Evolutionary conservation across 2,113 vertebrate genomes (phyloP).

Genomic region (Callipepla squamata): DNA sequence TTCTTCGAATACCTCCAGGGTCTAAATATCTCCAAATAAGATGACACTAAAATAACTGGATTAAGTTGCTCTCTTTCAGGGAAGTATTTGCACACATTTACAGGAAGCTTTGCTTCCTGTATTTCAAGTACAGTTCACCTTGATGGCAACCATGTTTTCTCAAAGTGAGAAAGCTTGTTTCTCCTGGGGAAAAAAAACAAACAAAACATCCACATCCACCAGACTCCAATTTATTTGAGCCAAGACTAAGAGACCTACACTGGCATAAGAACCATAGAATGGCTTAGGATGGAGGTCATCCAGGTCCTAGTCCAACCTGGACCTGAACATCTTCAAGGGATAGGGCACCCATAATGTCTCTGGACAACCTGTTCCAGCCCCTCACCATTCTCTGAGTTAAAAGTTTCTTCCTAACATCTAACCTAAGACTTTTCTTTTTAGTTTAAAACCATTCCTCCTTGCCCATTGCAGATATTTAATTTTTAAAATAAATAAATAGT

Average conservation of each 20-base stretch:
- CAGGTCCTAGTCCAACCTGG: too few relatives aligned
- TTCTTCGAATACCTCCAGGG: not conserved
- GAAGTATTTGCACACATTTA: not conserved
- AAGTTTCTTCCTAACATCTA: too few relatives aligned
- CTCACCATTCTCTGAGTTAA: too few relatives aligned
- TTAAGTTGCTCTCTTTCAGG: not conserved
- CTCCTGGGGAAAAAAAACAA: not conserved
- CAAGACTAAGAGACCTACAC: not conserved
- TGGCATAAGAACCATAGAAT: too few relatives aligned
- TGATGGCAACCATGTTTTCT: not conserved
- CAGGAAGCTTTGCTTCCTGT: not conserved
- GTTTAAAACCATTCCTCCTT: too few relatives aligned
- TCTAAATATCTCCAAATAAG: not conserved
- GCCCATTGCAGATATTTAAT: not conserved
- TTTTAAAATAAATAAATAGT: not conserved
- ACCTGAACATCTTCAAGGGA: too few relatives aligned
- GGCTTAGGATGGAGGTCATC: too few relatives aligned
- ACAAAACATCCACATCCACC: not conserved
- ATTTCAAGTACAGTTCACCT: not conserved
- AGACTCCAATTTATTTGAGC: not conserved
- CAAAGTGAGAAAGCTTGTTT: not conserved
- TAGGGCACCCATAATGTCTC: too few relatives aligned
- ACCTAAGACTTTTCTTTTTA: too few relatives aligned
- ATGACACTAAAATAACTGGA: constrained; percentile 3
- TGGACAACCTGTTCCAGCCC: too few relatives aligned